Evolutionary conservation across 2,888 invertebrate species (phyloP).

Genomic region (Campoletis raptor): DNA sequence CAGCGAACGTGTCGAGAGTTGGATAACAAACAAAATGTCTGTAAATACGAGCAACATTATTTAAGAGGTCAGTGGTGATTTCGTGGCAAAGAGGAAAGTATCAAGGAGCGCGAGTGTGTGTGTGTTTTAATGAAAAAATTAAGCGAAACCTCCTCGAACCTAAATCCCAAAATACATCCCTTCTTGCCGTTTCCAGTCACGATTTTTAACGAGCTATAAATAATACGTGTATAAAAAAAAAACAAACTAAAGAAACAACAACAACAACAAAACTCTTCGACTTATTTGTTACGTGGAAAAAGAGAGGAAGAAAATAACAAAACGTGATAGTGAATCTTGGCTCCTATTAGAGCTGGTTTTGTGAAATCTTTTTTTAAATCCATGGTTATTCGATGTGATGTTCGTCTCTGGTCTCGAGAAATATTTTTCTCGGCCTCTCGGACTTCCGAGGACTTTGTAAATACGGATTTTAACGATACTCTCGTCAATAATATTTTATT

Average conservation of each 20-base stretch:
- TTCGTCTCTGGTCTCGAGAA: conserved; percentile 1
- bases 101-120: background rate
- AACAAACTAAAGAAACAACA: background rate
- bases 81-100: conserved; percentile 1
- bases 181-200: conserved; percentile 24
- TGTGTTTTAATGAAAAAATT: conserved; percentile 8
- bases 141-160: conserved; percentile 7
- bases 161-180: conserved; percentile 6
- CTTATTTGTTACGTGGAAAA: conserved; percentile 58
- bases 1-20: background rate
- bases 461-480: conserved; percentile 67
- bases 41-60: conserved; percentile 45
- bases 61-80: conserved; percentile 9
- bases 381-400: conserved; percentile 47
- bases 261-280: conserved; percentile 61
- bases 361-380: conserved; percentile 17
- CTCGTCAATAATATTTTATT: background rate
- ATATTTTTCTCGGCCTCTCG: background rate
- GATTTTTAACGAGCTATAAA: conserved; percentile 67
- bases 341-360: conserved; percentile 21
- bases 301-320: conserved; percentile 8
- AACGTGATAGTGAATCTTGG: conserved; percentile 40
- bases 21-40: conserved; percentile 9
- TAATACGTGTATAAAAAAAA: conserved; percentile 61
- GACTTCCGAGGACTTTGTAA: conserved; percentile 73